Base-by-base conservation (phyloP, 2,113 vertebrate species). In the Mobula hypostoma region DNA sequence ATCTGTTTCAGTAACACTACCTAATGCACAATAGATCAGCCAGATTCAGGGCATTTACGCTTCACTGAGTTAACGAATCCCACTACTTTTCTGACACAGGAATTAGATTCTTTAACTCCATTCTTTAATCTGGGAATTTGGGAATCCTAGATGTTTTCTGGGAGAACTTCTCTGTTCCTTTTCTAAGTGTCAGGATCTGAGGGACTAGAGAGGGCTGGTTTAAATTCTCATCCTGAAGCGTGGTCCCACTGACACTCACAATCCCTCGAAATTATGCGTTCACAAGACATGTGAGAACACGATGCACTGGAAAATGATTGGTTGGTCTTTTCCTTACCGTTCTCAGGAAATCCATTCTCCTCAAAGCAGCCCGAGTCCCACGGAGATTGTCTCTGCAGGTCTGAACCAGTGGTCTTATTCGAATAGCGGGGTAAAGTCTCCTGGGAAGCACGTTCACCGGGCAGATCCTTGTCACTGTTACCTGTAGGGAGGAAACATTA, bases 311-410 rank as follows among this genome's bases (percentile, higher is more conserved):
- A 74, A 93, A 27, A 0, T 2, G 14, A 11, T 93, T 93, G 21
- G 29, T 79, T 24, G 82, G 95, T 97, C 95, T 94, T 94, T 74
- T 95, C 95, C 96, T 98, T 99, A 99, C 99, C 99, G 90, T 99
- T 99, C 95, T 99, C 98, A 96, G 99, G 97, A 96, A 99, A 98
- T 97, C 99, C 98, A 94, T 97, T 99, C 97, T 98, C 98, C 96
- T 99, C 99, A 0, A 99, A 99, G 97, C 99, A 99, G 32, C 99
- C 99, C 0, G 99, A 99, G 96, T 99, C 99, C 80, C 99, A 97
- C 0, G 99, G 99, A 94, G 98, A 99, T 96, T 98, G 97, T 61
- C 98, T 98, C 0, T 97, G 97, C 94, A 97, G 96, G 95, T 97
- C 96, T 83, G 96, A 97, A 72, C 97, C 97, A 94, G 98, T 98